Evolutionary conservation across 2,113 vertebrate genomes (phyloP), one percentile per base, ranked within the genome.

Genomic region (Anolis sagrei): DNA sequence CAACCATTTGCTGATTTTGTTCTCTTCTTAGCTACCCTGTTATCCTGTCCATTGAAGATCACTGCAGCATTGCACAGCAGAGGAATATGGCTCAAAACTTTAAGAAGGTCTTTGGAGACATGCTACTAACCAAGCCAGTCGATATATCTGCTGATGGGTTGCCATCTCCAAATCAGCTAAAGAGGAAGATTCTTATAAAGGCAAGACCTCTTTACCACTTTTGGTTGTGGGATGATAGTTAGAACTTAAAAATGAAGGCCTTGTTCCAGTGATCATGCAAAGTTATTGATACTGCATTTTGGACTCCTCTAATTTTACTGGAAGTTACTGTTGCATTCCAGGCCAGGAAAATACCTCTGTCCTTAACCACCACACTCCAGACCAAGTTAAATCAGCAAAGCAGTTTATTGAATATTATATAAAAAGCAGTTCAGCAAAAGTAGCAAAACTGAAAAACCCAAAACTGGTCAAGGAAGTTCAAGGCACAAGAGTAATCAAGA

Each of bases 21-120:
- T 23, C 62, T 0, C 29, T 54, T 64, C 9, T 25, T 92, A 99
- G 98, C 58, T 99, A 97, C 87, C 99, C 99, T 0, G 95, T 99
- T 91, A 98, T 99, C 92, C 95, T 99, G 70, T 99, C 99, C 89
- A 99, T 99, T 0, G 99, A 99, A 95, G 98, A 99, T 92, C 99
- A 99, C 94, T 99, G 99, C 90, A 99, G 98, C 93, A 99, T 99
- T 27, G 98, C 98, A 86, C 99, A 99, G 95, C 99, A 99, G 95
- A 98, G 98, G 88, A 99, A 98, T 92, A 99, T 99, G 99, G 98
- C 99, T 83, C 96, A 97, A 83, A 76, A 92, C 89, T 99, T 99
- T 91, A 99, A 97, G 95, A 99, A 98, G 86, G 97, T 99, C 29
- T 99, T 99, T 84, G 98, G 97, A 25, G 99, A 99, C 84, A 99